Evolutionary conservation across 2,888 invertebrate species (phyloP), one percentile per base, ranked within the genome.

Genomic region (Ferdinandea cuprea): DNA sequence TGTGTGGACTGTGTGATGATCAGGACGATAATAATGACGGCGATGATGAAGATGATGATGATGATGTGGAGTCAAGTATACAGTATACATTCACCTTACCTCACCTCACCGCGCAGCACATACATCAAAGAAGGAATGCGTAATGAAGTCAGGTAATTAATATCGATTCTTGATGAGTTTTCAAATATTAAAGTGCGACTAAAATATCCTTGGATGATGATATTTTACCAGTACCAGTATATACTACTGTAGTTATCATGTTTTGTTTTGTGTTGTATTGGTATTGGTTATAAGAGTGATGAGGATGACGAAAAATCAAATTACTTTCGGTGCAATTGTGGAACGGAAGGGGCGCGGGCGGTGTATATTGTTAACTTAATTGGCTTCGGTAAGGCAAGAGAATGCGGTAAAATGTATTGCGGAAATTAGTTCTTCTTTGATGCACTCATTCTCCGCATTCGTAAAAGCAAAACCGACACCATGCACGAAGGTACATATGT

Each of bases 101-200:
- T 50, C 63, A 46, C 25, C 30, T 56, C 35, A 44, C 59, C 28
- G 44, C 63, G 40, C 25, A 25, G 50, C 35, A 44, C 66, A 50
- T 68, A 68, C 77, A 73, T 83, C 78, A 83, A 83, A 83, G 72
- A 85, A 68, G 76, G 86, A 86, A 86, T 86, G 81, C 68, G 44
- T 85, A 85, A 86, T 86, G 85, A 85, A 86, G 81, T 85, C 85
- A 76, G 86, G 84, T 85, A 86, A 86, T 86, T 86, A 86, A 85
- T 86, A 86, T 86, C 83, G 85, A 83, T 83, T 86, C 85, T 71
- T 85, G 86, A 85, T 85, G 81, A 86, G 85, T 80, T 85, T 85
- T 79, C 66, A 85, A 86, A 79, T 86, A 85, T 85, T 85, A 78
- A 85, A 85, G 77, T 74, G 66, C 78, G 66, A 66, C 80, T 77